These are phyloP conservation scores for Volucella inflata DNA, from an alignment of 2,888 invertebrate genomes.

Conservation along the genomic window DNA sequence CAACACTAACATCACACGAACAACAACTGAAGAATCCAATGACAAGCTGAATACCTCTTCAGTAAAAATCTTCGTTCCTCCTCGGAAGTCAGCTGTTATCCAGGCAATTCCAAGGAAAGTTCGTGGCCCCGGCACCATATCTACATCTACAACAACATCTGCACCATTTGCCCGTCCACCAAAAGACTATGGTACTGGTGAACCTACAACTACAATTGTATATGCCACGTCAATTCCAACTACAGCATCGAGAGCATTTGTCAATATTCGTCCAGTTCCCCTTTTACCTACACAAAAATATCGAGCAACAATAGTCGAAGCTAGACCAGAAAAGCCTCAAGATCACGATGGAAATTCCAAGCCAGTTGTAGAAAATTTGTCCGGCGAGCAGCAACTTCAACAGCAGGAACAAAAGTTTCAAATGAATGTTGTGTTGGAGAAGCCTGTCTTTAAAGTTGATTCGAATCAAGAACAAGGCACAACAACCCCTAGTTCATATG, in stretches of 20 bases:
- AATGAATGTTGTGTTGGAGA: conserved; percentile 33
- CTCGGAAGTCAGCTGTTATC: conserved; percentile 55
- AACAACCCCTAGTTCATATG: conserved; percentile 78
- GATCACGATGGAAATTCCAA: conserved; percentile 80
- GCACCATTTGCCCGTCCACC: conserved; percentile 22
- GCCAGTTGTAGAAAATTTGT: conserved; percentile 84
- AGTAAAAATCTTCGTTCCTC: conserved; percentile 11
- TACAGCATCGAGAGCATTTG: conserved; percentile 68
- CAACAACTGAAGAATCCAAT: background rate
- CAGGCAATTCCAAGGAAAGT: conserved; percentile 60
- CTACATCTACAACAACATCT: conserved; percentile 6
- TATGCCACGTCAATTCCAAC: conserved; percentile 79
- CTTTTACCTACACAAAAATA: conserved; percentile 58
- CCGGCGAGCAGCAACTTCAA: conserved; percentile 17
- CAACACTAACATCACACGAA: background rate
- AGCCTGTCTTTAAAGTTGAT: conserved; percentile 15
- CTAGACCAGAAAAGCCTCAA: conserved; percentile 9
- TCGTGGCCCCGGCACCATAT: conserved; percentile 31
- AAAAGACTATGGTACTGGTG: conserved; percentile 55
- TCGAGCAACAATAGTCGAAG: conserved; percentile 43
- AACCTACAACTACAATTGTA: conserved; percentile 78
- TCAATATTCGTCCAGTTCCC: conserved; percentile 76
- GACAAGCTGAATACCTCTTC: conserved; percentile 23
- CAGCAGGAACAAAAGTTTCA: conserved; percentile 28
- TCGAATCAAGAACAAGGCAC: conserved; percentile 24